A percentile compares a stretch with the other conserved stretches of the same genome.
Conservation (phyloP, 2,888 invertebrate genomes). For the Lithosia quadra region DNA sequence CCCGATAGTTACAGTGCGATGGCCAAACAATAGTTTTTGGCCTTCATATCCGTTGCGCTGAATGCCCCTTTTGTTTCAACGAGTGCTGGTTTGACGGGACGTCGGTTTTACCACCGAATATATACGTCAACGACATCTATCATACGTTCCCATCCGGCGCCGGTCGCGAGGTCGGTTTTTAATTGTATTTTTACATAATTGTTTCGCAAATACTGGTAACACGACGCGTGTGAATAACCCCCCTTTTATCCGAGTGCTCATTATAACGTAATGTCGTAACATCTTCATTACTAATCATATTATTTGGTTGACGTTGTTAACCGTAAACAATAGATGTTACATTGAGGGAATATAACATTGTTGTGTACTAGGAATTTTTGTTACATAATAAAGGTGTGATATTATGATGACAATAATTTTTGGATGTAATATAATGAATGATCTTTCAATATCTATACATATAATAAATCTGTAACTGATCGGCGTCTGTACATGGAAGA, state of each 20-base stretch:
- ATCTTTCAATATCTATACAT: background rate
- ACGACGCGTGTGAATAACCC: slow-evolving; percentile 77
- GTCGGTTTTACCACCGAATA: slow-evolving; percentile 49
- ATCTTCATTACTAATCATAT: slow-evolving; percentile 51
- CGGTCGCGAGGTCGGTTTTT: slow-evolving; percentile 77
- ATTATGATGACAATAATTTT: slow-evolving; percentile 37
- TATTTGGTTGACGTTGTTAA: slow-evolving; percentile 52
- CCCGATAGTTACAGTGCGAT: slow-evolving; percentile 66
- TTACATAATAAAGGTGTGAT: slow-evolving; percentile 36
- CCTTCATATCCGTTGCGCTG: slow-evolving; percentile 82
- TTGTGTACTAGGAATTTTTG: slow-evolving; percentile 36
- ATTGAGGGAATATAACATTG: slow-evolving; percentile 44
- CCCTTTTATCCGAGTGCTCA: slow-evolving; percentile 53
- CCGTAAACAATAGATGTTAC: slow-evolving; percentile 47
- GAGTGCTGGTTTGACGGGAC: slow-evolving; percentile 49
- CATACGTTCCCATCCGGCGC: slow-evolving; percentile 66
- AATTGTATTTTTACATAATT: slow-evolving; percentile 82
- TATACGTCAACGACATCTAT: slow-evolving; percentile 77
- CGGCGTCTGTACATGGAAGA: no score
- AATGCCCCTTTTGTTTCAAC: slow-evolving; percentile 80
- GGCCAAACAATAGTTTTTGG: slow-evolving; percentile 71
- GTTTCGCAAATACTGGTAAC: slow-evolving; percentile 60
- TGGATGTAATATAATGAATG: background rate
- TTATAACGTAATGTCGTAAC: slow-evolving; percentile 54
- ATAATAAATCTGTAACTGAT: no score